Percentiles rank a stretch among this genome's conserved stretches.
phyloP scores from a whole-genome alignment of 2,797 vertebrate genomes.

The Cynodonichthys magdalenae region DNA sequence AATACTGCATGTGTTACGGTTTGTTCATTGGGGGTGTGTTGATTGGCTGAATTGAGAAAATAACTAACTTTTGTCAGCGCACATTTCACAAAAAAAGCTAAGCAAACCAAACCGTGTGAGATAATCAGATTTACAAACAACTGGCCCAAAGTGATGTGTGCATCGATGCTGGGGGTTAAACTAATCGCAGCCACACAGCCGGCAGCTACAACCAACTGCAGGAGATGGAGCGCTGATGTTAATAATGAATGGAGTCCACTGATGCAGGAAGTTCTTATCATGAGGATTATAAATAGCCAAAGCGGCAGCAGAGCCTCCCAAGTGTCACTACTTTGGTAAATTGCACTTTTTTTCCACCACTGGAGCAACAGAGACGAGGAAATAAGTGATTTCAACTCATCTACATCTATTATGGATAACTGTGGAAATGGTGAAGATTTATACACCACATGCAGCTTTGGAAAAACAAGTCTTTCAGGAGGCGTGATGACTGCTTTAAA shows the following conservation, averaged over 20 bases:
- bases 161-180: constrained; percentile 4
- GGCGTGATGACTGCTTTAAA: neutral
- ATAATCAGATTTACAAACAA: neutral
- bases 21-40: no score
- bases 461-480: neutral
- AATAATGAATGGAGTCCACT: constrained; percentile 11
- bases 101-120: neutral
- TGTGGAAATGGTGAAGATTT: constrained; percentile 9
- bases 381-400: constrained; percentile 6
- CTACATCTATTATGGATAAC: constrained; percentile 11
- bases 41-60: no score
- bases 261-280: constrained; percentile 7
- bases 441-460: neutral
- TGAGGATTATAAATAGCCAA: constrained; percentile 16
- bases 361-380: constrained; percentile 3
- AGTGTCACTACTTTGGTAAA: constrained; percentile 8
- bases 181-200: constrained; percentile 6
- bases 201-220: constrained; percentile 1
- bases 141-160: neutral
- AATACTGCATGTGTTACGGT: no score
- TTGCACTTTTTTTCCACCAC: neutral
- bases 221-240: constrained; percentile 10
- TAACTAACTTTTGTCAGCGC: no score
- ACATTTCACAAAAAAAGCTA: no score
- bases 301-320: neutral